phyloP scores from a whole-genome alignment of 2,797 vertebrate species.

The Morus bassanus region DNA sequence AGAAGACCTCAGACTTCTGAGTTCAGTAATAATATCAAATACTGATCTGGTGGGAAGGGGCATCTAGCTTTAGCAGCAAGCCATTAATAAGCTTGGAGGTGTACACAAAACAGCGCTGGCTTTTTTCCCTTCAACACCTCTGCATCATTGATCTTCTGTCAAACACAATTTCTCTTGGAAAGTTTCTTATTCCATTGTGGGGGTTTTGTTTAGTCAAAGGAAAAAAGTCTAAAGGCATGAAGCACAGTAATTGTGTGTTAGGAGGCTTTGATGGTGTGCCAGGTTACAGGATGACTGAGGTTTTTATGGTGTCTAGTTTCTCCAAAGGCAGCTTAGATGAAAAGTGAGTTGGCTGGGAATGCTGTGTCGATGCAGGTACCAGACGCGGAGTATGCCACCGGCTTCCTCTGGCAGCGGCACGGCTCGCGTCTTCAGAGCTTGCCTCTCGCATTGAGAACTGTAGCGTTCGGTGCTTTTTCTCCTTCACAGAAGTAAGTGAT shows the following conservation, averaged over 20 bases:
- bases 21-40: constrained; percentile 36
- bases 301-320: constrained; percentile 23
- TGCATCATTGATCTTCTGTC: constrained; percentile 60
- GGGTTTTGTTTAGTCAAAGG: constrained; percentile 53
- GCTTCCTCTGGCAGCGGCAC: background rate
- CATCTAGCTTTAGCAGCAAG: constrained; percentile 33
- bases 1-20: constrained; percentile 12
- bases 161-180: constrained; percentile 50
- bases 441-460: background rate
- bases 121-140: constrained; percentile 33
- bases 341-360: constrained; percentile 5
- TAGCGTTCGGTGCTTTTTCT: background rate
- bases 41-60: constrained; percentile 26
- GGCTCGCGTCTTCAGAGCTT: background rate
- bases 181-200: constrained; percentile 57
- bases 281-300: constrained; percentile 33
- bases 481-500: background rate
- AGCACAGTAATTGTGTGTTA: constrained; percentile 2
- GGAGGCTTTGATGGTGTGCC: constrained; percentile 40
- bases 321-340: constrained; percentile 7
- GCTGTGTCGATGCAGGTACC: background rate
- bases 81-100: constrained; percentile 40
- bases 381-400: background rate
- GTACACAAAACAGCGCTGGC: constrained; percentile 37
- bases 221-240: constrained; percentile 42